Base-by-base conservation (phyloP, 2,888 invertebrate genomes). In the Branchipolynoe longqiensis region DNA sequence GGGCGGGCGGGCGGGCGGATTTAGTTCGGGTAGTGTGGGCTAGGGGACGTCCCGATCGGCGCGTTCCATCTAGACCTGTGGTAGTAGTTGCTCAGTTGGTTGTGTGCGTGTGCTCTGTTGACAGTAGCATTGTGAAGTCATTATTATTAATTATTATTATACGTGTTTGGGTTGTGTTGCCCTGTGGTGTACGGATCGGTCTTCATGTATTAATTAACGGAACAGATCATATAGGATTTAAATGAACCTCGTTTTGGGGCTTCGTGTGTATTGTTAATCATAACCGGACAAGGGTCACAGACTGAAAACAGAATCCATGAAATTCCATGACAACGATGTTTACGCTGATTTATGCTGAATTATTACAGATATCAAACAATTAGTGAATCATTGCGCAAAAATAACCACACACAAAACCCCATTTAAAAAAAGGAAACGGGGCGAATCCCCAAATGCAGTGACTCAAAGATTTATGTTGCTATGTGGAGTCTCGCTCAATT, bases 81-180 rank as follows among this genome's bases (percentile, higher is more conserved):
- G 38, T 48, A 8, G 48, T 69, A 69, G 69, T 69, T 69, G 36
- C 38, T 69, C 1, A 69, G 33, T 69, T 69, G 33, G 69, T 69
- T 69, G 69, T 69, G 69, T 69, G 69, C 33, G 38, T 69, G 69
- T 69, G 69, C 69, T 36, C 69, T 69, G 69, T 69, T 69, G 69
- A 69, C 69, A 69, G 69, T 69, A 69, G 69, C 69, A 69, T 69
- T 69, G 69, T 69, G 69, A 38, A 69, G 69, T 69, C 69, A n/a
- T n/a, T n/a, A n/a, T n/a, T n/a, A n/a, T n/a, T n/a, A n/a, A n/a
- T n/a, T n/a, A n/a, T n/a, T n/a, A n/a, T n/a, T n/a, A n/a, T n/a
- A n/a, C 38, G 58, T 69, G 33, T 69, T 18, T 33, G 69, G 28
- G 62, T 31, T 31, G 36, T 69, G 69, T 69, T 69, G 69, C 38